phyloP scores from a whole-genome alignment of 1,140 invertebrate genomes.

The Drosophila arawakana region DNA sequence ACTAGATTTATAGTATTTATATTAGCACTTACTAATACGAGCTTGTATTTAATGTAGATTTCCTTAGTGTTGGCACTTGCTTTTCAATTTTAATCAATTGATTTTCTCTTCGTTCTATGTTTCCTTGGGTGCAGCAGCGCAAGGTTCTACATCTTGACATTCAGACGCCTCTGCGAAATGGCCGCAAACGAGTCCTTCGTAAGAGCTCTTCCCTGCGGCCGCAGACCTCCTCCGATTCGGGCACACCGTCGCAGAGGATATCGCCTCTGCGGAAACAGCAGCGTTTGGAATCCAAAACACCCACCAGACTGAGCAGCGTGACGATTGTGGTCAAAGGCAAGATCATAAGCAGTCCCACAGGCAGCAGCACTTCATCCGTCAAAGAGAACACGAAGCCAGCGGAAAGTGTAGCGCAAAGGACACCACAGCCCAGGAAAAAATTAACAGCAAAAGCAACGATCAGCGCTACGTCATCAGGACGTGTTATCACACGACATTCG shows the following conservation, averaged over 20 bases:
- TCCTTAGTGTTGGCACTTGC: neutral
- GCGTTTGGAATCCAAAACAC: constrained; percentile 45
- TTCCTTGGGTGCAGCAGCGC: constrained; percentile 37
- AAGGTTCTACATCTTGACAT: constrained; percentile 61
- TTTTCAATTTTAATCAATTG: neutral
- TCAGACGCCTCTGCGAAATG: constrained; percentile 65
- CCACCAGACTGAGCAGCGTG: constrained; percentile 6
- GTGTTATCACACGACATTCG: constrained; percentile 59
- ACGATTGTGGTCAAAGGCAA: constrained; percentile 2
- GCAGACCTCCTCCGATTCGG: constrained; percentile 18
- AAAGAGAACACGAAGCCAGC: constrained; percentile 61
- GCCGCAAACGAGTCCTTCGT: constrained; percentile 60
- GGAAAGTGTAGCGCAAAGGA: neutral
- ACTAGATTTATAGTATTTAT: neutral
- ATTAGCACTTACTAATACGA: neutral
- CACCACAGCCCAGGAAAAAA: constrained; percentile 7
- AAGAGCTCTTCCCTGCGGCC: constrained; percentile 19
- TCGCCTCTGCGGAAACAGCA: constrained; percentile 62
- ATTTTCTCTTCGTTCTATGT: constrained; percentile 25
- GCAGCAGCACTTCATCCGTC: constrained; percentile 59
- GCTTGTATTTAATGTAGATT: neutral
- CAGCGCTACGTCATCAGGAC: constrained; percentile 31
- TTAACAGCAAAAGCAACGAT: neutral
- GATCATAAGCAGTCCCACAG: constrained; percentile 55
- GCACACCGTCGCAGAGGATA: constrained; percentile 11